These are phyloP conservation scores for Colletes gigas DNA, from an alignment of 1,140 invertebrate genomes.

Conservation along the genomic window DNA sequence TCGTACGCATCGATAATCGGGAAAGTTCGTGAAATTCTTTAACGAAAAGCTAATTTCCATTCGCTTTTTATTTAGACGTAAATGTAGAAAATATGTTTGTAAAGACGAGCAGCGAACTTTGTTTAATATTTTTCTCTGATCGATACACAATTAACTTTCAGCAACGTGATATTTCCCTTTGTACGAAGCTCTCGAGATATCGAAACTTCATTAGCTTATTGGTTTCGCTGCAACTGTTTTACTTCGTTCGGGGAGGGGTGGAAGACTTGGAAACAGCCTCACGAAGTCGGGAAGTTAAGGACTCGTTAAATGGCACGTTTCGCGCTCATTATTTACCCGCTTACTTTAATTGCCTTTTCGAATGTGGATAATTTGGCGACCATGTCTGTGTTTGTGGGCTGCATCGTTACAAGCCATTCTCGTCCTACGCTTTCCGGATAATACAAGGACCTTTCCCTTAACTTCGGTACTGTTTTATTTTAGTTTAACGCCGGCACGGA, in stretches of 20 bases:
- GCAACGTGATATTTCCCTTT: not conserved
- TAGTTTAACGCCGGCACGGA: too few species aligned
- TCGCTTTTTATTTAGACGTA: too few species aligned
- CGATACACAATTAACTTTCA: not conserved
- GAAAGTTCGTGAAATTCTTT: not conserved
- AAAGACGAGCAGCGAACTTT: too few species aligned
- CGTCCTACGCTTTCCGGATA: not conserved
- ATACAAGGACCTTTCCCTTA: slow-evolving; percentile 3
- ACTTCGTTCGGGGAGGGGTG: not conserved
- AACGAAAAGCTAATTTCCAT: not conserved
- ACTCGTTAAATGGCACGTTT: slow-evolving; percentile 37
- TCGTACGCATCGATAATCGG: not conserved
- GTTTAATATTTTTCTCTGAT: too few species aligned
- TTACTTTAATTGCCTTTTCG: slow-evolving; percentile 2
- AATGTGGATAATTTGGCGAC: slow-evolving; percentile 19
- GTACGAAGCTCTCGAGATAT: slow-evolving; percentile 11
- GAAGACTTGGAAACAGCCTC: not conserved
- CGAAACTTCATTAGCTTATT: slow-evolving; percentile 37
- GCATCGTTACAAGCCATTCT: not conserved
- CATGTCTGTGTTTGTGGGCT: slow-evolving; percentile 3
- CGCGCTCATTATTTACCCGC: slow-evolving; percentile 35
- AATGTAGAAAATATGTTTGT: too few species aligned
- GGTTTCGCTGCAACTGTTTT: slow-evolving; percentile 22
- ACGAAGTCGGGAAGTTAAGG: slow-evolving; percentile 33
- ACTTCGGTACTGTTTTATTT: not conserved